Base-by-base conservation (phyloP, 2,888 invertebrate species). In the Agonopterix subpropinquella region DNA sequence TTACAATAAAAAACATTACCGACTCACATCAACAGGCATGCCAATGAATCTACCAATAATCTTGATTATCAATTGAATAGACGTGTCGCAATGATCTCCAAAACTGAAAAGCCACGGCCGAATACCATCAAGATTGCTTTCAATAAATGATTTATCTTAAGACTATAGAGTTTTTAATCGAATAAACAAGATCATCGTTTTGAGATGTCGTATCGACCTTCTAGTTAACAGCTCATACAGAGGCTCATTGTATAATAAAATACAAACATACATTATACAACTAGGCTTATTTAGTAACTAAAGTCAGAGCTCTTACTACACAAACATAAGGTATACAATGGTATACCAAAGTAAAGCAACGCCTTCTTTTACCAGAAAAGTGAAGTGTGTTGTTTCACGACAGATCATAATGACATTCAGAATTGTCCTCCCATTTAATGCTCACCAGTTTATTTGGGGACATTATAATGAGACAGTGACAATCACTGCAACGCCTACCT, bases 211-310 rank as follows among this genome's bases (percentile, higher is more conserved):
- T 36, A 13, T 11, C 36, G 36, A 41, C 47, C 47, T 47, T 70
- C 64, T 28, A 52, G 50, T 45, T 63, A 64, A 69, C 64, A 58
- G 54, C 58, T 49, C 57, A 56, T 54, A 28, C 47, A 41, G 58
- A 58, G 68, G 73, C 70, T 73, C 57, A 80, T 85, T 84, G 84
- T 83, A 82, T 83, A 83, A 64, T 76, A 83, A 84, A 79, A 57
- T n/a, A 7, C 39, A 28, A 28, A 28, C 28, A 5, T 28, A 28
- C 5, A 7, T 28, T 28, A 5, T 28, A 28, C 28, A 1, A 28
- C 5, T 28, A 28, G 28, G 7, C 28, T 28, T 7, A 28, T 28
- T 28, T 5, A 5, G 7, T 5, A 28, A 28, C 28, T 28, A 28
- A 5, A 5, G 28, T 28, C 7, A 28, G 28, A 28, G 28, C 28